Conservation (phyloP, 2,113 vertebrate genomes). For the Thalassarche chlororhynchos region DNA sequence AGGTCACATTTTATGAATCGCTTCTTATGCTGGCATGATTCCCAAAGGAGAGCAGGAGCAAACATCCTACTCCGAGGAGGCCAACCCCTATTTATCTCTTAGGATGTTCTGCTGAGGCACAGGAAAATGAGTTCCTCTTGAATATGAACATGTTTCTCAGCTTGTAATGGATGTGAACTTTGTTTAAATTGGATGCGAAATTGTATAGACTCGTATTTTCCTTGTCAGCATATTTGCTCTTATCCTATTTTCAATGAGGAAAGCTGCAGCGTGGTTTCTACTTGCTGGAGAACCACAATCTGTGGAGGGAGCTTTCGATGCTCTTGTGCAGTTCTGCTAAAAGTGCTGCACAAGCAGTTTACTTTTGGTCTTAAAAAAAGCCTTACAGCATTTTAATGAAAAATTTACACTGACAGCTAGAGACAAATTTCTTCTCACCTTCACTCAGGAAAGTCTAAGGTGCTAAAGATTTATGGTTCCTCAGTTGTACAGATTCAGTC, state of each 20-base stretch:
- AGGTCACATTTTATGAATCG: not conserved
- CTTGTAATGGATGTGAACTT: conserved; percentile 40
- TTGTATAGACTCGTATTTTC: not conserved
- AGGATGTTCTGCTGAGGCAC: conserved; percentile 12
- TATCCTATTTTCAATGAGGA: conserved; percentile 43
- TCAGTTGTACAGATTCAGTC: not conserved
- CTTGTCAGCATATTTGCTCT: conserved; percentile 46
- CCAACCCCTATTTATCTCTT: not conserved
- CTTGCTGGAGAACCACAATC: conserved; percentile 21
- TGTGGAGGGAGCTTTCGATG: not conserved
- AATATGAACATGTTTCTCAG: not conserved
- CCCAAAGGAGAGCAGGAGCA: not conserved
- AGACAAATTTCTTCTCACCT: conserved; percentile 50
- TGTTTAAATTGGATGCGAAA: conserved; percentile 46
- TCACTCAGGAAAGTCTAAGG: not conserved
- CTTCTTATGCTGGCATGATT: not conserved
- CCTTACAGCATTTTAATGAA: conserved; percentile 35
- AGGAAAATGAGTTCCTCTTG: not conserved
- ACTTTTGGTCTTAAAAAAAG: conserved; percentile 26
- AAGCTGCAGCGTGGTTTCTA: not conserved
- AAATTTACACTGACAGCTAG: conserved; percentile 34
- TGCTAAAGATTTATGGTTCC: conserved; percentile 25
- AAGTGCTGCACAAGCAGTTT: conserved; percentile 50
- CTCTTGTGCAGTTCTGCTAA: not conserved
- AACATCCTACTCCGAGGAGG: not conserved